Evolutionary conservation across 2,797 vertebrate genomes (phyloP), one percentile per base, ranked within the genome.

Genomic region (Syngnathus rostellatus): DNA sequence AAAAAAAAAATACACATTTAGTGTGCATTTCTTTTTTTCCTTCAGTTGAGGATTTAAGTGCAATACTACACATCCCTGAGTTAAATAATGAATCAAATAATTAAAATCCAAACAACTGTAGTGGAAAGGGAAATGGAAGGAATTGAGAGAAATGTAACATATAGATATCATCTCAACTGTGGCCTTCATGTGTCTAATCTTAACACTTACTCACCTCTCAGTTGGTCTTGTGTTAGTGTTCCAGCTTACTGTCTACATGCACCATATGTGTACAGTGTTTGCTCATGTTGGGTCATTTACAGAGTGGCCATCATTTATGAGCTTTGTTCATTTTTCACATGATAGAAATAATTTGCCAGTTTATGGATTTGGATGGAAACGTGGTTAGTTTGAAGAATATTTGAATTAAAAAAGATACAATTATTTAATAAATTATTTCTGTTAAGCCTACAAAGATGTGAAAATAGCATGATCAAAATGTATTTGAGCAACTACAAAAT

Each of bases 201-300:
- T 59, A 50, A 60, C 68, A 74, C 63, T 54, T 65, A 70, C 70
- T 65, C 60, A 62, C 46, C 17, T 37, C 31, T 53, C 40, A 45
- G 21, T 64, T 65, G 76, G 58, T 68, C 67, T 72, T 72, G 46
- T 72, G 45, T 83, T 87, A 83, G 81, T 87, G 85, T 85, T 85
- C 14, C 63, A 16, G 46, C 72, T 65, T 72, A 25, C 60, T 76
- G 69, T 68, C 37, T 66, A 38, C 62, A 40, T 72, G 71, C 50
- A 63, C 54, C 69, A 64, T 66, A 63, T 74, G 64, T 79, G 62
- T 77, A 81, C 74, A 79, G 74, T 82, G 79, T 77, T 62, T 46
- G 38, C 14, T 59, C 14, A 37, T 59, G 12, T 39, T 23, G n/a
- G 51, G 8, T 54, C 9, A 23, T 23, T 10, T 25, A 11, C 21